Base-by-base conservation (phyloP, 2,113 vertebrate species). In the Calypte anna region DNA sequence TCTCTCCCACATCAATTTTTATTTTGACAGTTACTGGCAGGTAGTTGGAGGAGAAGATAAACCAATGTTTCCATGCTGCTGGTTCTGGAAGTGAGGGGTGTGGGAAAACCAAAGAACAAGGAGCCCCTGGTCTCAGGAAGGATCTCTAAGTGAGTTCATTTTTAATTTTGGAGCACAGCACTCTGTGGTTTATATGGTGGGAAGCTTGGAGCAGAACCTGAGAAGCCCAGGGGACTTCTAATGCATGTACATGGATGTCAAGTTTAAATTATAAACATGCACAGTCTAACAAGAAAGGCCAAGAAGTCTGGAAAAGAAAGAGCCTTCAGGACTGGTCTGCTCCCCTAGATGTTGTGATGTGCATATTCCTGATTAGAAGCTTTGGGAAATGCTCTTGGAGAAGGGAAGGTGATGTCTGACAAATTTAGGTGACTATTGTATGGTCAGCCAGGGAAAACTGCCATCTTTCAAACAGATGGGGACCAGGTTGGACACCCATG, bases 121-220 rank as follows among this genome's bases (percentile, higher is more conserved):
- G 58, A 94, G 67, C 28, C 28, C 27, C 22, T 7, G 58, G 70
- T 80, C 67, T 88, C 38, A 38, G 30, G 27, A 93, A 61, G 16
- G 54, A 68, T 20, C 3, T 1, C 21, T 82, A 89, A 87, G 12
- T 70, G 50, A 21, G 25, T 44, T 68, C 3, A 57, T 75, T 89
- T 91, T 94, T 58, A 46, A 40, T 78, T 88, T 64, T 61, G 90
- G 87, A 94, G 83, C 50, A 38, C 63, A 92, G 53, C 48, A 27
- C 27, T 27, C 61, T 64, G 93, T 0, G 30, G 84, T 93, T 69
- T 19, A 40, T 1, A 27, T 33, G 33, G 62, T 66, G 78, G 85
- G 75, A 85, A 93, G 79, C n/a, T 53, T 73, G 78, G 67, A 82
- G 85, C 19, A 80, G 82, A 93, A 95, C 44, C 50, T 73, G 95